These are phyloP conservation scores for Cordilura impudica DNA, from an alignment of 2,888 invertebrate species.

Conservation along the genomic window DNA sequence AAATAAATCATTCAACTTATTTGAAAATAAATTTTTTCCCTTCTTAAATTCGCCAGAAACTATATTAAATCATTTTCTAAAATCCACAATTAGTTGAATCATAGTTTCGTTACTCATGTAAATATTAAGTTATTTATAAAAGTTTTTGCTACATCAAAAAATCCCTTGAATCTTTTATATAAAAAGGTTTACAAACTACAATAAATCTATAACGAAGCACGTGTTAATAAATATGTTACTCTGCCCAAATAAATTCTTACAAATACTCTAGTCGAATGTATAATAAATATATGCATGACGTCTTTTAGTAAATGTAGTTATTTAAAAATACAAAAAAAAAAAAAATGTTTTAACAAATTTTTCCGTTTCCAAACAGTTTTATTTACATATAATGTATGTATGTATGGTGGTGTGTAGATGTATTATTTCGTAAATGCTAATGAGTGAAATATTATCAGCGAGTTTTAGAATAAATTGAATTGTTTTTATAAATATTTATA, in stretches of 20 bases:
- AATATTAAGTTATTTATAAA: background rate
- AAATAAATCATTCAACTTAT: too few species aligned
- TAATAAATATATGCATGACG: background rate
- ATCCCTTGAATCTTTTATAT: conserved; percentile 7
- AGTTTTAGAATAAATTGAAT: background rate
- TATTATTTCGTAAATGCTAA: too few species aligned
- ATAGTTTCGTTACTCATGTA: background rate
- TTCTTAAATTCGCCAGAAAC: background rate
- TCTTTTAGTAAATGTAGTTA: conserved; percentile 22
- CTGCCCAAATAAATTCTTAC: background rate
- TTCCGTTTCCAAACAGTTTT: conserved; percentile 36
- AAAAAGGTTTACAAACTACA: background rate
- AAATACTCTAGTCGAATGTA: conserved; percentile 3
- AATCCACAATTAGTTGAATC: too few species aligned
- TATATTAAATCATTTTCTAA: background rate
- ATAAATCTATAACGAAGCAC: conserved; percentile 29
- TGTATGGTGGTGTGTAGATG: background rate
- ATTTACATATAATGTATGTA: background rate
- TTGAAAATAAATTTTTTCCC: too few species aligned
- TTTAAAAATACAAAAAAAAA: conserved; percentile 31
- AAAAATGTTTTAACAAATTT: conserved; percentile 16
- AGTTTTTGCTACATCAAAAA: background rate
- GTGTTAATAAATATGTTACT: conserved; percentile 23
- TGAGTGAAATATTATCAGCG: background rate
- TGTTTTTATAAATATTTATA: background rate